A percentile compares a stretch with the other conserved stretches of the same genome.
These are phyloP conservation scores for Acropternis orthonyx DNA, from an alignment of 2,797 vertebrate species.

Conservation along the genomic window DNA sequence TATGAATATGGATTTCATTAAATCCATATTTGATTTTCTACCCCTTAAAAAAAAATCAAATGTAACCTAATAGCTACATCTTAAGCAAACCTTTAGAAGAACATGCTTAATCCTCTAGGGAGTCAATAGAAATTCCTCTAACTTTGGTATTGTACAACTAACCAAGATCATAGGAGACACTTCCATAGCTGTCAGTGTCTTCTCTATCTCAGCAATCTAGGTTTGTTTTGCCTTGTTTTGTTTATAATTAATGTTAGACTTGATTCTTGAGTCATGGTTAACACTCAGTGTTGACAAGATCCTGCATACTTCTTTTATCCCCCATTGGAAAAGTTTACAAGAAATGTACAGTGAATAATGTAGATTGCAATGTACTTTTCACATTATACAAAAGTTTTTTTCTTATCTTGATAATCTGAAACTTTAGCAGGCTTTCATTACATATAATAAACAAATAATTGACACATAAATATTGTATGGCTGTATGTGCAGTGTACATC, in stretches of 20 bases:
- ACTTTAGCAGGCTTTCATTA: neutral
- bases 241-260: neutral
- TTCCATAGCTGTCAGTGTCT: neutral
- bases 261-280: constrained; percentile 10
- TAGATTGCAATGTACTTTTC: neutral
- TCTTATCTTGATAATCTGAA: neutral
- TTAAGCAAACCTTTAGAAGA: constrained; percentile 20
- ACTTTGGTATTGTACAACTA: neutral
- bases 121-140: neutral
- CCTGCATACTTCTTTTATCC: neutral
- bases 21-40: constrained; percentile 28
- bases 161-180: neutral
- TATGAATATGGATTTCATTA: constrained; percentile 54
- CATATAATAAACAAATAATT: neutral
- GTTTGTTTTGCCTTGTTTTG: neutral
- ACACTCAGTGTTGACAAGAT: neutral
- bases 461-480: neutral
- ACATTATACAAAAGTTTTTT: neutral
- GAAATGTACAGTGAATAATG: neutral
- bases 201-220: neutral
- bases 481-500: neutral
- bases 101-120: constrained; percentile 12
- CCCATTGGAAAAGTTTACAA: neutral
- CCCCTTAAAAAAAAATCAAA: constrained; percentile 38
- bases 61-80: constrained; percentile 23